Percentiles rank a stretch among this genome's conserved stretches.
phyloP scores from a whole-genome alignment of 2,888 invertebrate genomes.

The Keiferia lycopersicella region DNA sequence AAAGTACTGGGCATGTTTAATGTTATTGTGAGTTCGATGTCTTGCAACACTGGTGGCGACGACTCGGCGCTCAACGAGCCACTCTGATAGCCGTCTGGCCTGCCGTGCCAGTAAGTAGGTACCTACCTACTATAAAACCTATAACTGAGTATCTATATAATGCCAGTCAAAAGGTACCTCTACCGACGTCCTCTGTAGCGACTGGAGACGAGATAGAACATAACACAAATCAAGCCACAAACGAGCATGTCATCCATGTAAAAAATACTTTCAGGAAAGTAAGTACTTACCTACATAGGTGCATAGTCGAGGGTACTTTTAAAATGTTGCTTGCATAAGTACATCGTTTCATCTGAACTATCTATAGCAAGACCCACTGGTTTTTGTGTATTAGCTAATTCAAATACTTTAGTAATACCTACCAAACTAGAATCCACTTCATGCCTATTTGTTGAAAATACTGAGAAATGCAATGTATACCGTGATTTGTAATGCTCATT shows the following conservation, averaged over 20 bases:
- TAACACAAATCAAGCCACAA: neutral
- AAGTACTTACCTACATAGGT: no score
- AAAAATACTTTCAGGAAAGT: conserved; percentile 4
- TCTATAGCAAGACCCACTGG: conserved; percentile 43
- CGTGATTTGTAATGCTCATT: neutral
- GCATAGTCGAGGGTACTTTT: neutral
- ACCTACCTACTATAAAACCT: neutral
- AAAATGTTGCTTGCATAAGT: conserved; percentile 5
- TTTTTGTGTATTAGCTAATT: conserved; percentile 48
- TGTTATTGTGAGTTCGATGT: conserved; percentile 66
- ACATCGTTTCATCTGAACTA: conserved; percentile 28
- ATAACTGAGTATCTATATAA: neutral
- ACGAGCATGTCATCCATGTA: neutral
- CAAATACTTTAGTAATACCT: neutral
- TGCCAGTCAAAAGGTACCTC: conserved; percentile 35
- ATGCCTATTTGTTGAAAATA: neutral
- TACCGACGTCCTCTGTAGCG: conserved; percentile 26
- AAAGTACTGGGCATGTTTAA: conserved; percentile 70
- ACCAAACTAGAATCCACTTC: neutral
- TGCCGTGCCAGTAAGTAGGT: conserved; percentile 23
- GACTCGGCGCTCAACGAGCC: conserved; percentile 56
- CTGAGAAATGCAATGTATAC: no score
- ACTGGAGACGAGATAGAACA: neutral
- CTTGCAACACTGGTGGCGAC: conserved; percentile 54
- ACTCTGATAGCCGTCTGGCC: conserved; percentile 49